Evolutionary conservation across 2,113 vertebrate genomes (phyloP), one percentile per base, ranked within the genome.

Genomic region (Chamaetylas fuelleborni): DNA sequence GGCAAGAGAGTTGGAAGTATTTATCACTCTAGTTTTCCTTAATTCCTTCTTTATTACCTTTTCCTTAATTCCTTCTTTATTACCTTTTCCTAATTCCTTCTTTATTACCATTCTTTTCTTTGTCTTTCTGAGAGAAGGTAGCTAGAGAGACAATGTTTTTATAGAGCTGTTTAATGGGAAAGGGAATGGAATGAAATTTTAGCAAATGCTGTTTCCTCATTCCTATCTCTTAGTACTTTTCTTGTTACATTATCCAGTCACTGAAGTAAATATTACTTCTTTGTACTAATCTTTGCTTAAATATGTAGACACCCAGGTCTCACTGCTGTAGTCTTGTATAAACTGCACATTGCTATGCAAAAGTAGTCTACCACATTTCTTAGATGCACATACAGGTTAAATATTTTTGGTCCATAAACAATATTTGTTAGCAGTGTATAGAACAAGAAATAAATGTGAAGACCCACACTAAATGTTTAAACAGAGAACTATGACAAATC

Each of bases 21-120:
- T 90, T 88, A 86, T 88, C 86, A 88, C 47, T 93, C 34, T 26
- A 20, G 80, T 90, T 91, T 90, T 91, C 43, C 83, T 58, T 96
- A 95, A 96, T 15, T 82, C 95, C 65, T 94, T 95, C 95, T 95
- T 95, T 92, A 93, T 95, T 93, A 77, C 66, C 42, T 90, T 90
- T 91, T 81, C 34, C 86, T 48, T 96, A 93, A 96, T n/a, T 81
- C 94, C 64, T 93, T 95, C 92, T 94, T 95, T 93, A 94, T 94
- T 93, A 65, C 64, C 38, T 91, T 87, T 91, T 87, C 60, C 85
- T 95, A 95, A 96, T 91, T 84, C 96, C 57, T 95, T 94, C 92
- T 95, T 94, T 94, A 95, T 95, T 81, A 58, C 36, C 33, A 81
- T 84, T 88, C 56, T 95, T 89, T 71, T 58, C 38, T 90, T 66